Base-by-base conservation (phyloP, 2,888 invertebrate species). In the Petrolisthes manimaculis region DNA sequence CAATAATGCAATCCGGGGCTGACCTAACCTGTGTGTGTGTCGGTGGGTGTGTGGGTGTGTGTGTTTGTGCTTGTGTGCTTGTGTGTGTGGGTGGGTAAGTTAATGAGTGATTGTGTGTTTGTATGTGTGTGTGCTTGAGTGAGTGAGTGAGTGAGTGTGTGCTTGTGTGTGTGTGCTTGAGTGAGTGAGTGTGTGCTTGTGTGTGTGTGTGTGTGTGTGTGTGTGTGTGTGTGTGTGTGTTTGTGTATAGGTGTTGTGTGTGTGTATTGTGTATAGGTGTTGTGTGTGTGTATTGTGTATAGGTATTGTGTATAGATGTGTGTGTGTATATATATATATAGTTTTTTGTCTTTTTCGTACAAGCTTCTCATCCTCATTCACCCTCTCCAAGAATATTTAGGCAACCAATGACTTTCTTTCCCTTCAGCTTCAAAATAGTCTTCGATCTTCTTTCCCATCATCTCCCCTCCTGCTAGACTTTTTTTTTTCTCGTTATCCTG, bases 101-200 rank as follows among this genome's bases (percentile, higher is more conserved):
- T 1, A 37, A 2, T 37, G 37, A 1, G 37, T 37, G 37, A 0
- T 37, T 37, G 37, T 37, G 37, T 37, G 37, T 37, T 0, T 37
- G 37, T 37, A 2, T 37, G 37, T 37, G 0, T 37, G 37, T 37
- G 37, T 37, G 37, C n/a, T n/a, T n/a, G n/a, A 1, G 37, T 37
- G 37, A 2, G 37, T 37, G 0, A 37, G 37, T 37, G 37, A 74
- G 6, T 74, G 18, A 8, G 24, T 74, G 80, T 80, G 80, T 80
- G 80, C 56, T 55, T 61, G 77, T 77, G 77, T 37, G 77, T 77
- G 77, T 24, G 77, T 77, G 77, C 53, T 51, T 53, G 14, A 5
- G 80, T 78, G 54, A 0, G 51, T 37, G 5, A 3, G 24, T 37
- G 51, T 37, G 24, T 37, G 8, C 3, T 5, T 77, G 51, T 9